These are phyloP conservation scores for Tetragonula clypearis DNA, from an alignment of 1,140 invertebrate genomes.

Conservation along the genomic window DNA sequence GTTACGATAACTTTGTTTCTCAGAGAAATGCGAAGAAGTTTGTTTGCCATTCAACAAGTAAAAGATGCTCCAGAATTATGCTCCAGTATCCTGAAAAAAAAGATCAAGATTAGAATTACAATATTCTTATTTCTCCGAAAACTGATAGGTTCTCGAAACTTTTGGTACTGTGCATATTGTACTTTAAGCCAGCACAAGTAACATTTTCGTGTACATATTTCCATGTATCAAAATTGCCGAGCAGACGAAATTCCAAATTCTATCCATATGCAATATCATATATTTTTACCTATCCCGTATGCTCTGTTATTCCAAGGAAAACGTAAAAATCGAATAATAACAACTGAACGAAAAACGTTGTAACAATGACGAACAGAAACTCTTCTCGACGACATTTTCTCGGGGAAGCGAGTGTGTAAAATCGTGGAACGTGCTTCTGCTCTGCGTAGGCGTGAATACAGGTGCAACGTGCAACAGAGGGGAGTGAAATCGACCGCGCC, in stretches of 20 bases:
- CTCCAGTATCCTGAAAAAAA: too few species aligned
- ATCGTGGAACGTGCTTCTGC: background rate
- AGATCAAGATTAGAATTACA: too few species aligned
- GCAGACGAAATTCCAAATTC: background rate
- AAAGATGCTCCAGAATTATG: too few species aligned
- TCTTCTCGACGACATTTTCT: background rate
- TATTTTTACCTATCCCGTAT: background rate
- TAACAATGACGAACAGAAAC: background rate
- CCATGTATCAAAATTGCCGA: background rate
- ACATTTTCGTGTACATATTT: background rate
- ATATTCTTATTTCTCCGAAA: too few species aligned
- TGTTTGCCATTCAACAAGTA: too few species aligned
- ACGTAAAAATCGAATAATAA: background rate
- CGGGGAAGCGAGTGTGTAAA: too few species aligned
- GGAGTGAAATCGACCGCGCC: constrained; percentile 23
- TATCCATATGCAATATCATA: too few species aligned
- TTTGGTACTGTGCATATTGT: too few species aligned
- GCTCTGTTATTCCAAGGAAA: background rate
- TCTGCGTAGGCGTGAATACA: constrained; percentile 52
- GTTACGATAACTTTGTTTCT: too few species aligned
- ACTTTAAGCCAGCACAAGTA: background rate
- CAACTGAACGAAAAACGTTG: background rate
- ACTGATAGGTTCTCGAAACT: too few species aligned
- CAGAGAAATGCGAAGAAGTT: too few species aligned
- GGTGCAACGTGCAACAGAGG: constrained; percentile 33